Evolutionary conservation across 2,888 invertebrate genomes (phyloP).

Genomic region (Netelia virgata): DNA sequence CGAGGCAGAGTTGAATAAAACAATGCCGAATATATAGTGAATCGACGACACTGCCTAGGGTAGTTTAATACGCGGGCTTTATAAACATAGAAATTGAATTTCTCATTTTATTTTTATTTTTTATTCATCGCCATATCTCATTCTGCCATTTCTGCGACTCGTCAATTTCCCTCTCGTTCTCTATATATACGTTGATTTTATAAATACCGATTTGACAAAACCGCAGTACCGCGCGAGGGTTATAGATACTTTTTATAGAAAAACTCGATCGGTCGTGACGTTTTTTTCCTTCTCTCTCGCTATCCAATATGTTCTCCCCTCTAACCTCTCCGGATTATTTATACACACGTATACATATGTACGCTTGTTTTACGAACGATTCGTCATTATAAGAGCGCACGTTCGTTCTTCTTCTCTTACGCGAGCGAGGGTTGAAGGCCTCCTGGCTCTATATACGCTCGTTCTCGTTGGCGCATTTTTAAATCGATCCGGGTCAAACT

Average conservation of each 20-base stretch:
- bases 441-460: background rate
- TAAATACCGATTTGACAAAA: slow-evolving; percentile 23
- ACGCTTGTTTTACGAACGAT: background rate
- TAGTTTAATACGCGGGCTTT: slow-evolving; percentile 48
- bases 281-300: background rate
- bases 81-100: slow-evolving; percentile 57
- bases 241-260: background rate
- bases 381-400: slow-evolving; percentile 8
- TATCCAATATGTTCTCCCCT: background rate
- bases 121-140: slow-evolving; percentile 7
- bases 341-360: background rate
- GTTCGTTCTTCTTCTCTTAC: background rate
- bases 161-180: slow-evolving; percentile 37
- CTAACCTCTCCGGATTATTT: slow-evolving; percentile 1
- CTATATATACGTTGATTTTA: slow-evolving; percentile 26
- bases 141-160: slow-evolving; percentile 11
- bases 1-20: background rate
- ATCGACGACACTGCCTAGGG: slow-evolving; percentile 57
- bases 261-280: background rate
- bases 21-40: slow-evolving; percentile 35
- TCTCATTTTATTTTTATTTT: slow-evolving; percentile 46
- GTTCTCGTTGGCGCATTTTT: slow-evolving; percentile 31
- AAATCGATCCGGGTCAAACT: slow-evolving; percentile 75
- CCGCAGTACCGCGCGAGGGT: background rate
- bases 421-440: slow-evolving; percentile 33